These are phyloP conservation scores for Kryptopterus vitreolus DNA, from an alignment of 2,797 vertebrate genomes.

Conservation along the genomic window DNA sequence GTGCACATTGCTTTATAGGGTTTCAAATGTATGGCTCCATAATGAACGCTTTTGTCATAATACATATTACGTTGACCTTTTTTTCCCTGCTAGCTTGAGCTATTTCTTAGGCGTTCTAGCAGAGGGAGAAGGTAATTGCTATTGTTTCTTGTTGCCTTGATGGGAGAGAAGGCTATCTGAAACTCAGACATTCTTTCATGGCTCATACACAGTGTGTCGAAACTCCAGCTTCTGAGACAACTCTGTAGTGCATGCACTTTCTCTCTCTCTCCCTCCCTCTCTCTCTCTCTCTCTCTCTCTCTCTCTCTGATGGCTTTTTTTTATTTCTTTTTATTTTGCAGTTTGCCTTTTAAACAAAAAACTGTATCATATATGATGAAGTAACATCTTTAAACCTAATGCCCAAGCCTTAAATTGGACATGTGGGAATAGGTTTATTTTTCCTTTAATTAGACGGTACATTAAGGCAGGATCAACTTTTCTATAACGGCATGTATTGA, in stretches of 20 bases:
- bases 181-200: conserved; percentile 8
- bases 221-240: background rate
- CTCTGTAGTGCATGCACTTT: background rate
- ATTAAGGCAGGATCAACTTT: background rate
- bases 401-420: background rate
- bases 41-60: too few relatives aligned
- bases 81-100: too few relatives aligned
- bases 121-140: background rate
- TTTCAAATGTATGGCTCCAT: too few relatives aligned
- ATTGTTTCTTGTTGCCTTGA: background rate
- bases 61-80: too few relatives aligned
- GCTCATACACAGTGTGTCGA: conserved; percentile 8
- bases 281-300: background rate
- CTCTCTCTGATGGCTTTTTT: too few relatives aligned
- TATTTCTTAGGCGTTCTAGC: too few relatives aligned
- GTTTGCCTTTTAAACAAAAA: background rate
- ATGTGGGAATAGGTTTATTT: background rate
- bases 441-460: background rate
- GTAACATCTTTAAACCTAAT: background rate
- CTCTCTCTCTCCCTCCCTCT: background rate
- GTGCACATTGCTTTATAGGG: too few relatives aligned
- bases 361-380: background rate
- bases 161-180: conserved; percentile 8
- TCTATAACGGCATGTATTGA: background rate
- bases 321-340: too few relatives aligned